Evolutionary conservation across 2,113 vertebrate species (phyloP), one percentile per base, ranked within the genome.

Genomic region (Petrocephalus zakoni): DNA sequence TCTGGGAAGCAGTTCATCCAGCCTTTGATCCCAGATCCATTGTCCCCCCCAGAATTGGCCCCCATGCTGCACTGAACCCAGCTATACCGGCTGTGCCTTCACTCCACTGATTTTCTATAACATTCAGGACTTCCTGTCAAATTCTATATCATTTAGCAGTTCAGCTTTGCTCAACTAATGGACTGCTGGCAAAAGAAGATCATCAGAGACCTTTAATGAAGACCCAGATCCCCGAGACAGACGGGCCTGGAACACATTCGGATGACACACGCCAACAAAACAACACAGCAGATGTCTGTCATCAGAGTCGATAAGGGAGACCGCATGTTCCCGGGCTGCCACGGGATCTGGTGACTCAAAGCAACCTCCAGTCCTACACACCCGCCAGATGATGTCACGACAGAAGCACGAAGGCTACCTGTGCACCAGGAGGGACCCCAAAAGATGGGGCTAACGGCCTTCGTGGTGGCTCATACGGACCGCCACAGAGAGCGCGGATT

Each of bases 301-400:
- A 75, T 37, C 68, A 75, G 13, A 75, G 68, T 19, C 5, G 29
- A 75, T 37, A 75, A 37, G 68, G 34, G 68, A 15, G 25, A 8
- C 13, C 34, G 34, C 68, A 75, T 37, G 29, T 5, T 75, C 68
- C 34, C 0, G 34, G 34, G 25, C 34, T 1, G 5, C 11, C 15
- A 13, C 68, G 6, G 29, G 68, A 75, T 75, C 68, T 37, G 15
- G 68, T 75, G 68, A 75, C 68, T 29, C 68, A 75, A 37, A 75
- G 29, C 68, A 75, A 25, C 29, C 68, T 75, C 34, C 68, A 75
- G 34, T 37, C 68, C 34, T 75, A 19, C 29, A 91, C 90, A 91
- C 86, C 92, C 94, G 90, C 92, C 92, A 91, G 42, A 92, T 94
- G 94, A 95, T 93, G 93, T 95, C 94, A 95, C 91, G 90, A 87